Conservation (phyloP, 1,140 invertebrate species). For the Bombus soroeensis region DNA sequence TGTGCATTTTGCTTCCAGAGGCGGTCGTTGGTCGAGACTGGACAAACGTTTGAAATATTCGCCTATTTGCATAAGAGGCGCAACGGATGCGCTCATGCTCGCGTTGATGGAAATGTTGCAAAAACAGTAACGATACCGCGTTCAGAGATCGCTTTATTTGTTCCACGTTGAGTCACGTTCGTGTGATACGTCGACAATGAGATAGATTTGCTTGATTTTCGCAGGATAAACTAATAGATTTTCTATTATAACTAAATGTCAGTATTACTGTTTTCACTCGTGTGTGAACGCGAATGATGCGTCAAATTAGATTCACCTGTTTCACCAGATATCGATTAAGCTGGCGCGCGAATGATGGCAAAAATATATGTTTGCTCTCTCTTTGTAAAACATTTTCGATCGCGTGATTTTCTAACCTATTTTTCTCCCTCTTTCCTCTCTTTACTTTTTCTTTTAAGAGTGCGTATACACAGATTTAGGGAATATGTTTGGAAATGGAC, state of each 20-base stretch:
- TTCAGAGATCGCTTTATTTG: not conserved
- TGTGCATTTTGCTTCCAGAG: not conserved
- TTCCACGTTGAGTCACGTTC: not conserved
- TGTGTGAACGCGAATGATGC: no score
- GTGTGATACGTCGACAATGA: no score
- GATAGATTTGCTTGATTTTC: not conserved
- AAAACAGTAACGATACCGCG: not conserved
- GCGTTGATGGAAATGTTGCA: not conserved
- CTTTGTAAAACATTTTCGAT: no score
- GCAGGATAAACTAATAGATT: not conserved
- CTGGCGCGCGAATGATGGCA: not conserved
- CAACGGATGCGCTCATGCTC: not conserved
- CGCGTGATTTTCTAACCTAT: no score
- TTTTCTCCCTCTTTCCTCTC: not conserved
- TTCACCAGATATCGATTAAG: not conserved
- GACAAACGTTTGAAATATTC: slow-evolving; percentile 1
- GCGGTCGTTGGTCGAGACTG: not conserved
- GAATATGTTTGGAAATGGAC: not conserved
- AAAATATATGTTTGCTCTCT: no score
- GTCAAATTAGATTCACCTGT: not conserved
- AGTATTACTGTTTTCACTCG: not conserved
- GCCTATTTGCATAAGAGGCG: not conserved
- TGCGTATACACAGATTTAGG: not conserved
- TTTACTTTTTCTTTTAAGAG: not conserved
- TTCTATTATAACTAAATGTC: not conserved